phyloP scores from a whole-genome alignment of 2,797 vertebrate species.

The Pristis pectinata region DNA sequence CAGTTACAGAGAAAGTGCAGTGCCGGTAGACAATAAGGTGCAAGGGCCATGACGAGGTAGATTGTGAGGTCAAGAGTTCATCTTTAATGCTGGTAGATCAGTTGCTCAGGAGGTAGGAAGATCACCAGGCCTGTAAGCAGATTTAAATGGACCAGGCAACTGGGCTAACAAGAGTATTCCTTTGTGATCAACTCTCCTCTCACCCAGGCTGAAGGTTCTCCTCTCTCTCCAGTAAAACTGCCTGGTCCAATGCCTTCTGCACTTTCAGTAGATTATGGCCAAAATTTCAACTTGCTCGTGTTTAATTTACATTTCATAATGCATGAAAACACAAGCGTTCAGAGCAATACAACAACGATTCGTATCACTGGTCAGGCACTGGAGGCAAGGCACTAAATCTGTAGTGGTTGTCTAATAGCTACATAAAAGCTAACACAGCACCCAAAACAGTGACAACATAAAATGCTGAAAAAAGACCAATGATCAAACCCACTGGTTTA shows the following conservation, averaged over 20 bases:
- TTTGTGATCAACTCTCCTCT: background rate
- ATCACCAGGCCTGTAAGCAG: too few species aligned
- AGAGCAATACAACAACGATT: background rate
- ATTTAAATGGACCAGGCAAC: too few species aligned
- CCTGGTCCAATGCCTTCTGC: background rate
- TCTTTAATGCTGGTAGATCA: too few species aligned
- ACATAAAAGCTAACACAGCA: background rate
- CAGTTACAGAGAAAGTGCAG: too few species aligned
- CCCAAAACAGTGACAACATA: background rate
- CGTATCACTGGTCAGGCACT: background rate
- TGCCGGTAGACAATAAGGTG: too few species aligned
- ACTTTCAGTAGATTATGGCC: background rate
- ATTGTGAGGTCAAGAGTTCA: too few species aligned
- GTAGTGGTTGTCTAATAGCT: background rate
- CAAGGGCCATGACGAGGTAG: too few species aligned
- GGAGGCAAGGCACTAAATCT: background rate
- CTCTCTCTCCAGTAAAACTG: background rate
- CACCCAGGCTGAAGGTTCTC: background rate
- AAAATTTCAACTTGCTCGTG: background rate
- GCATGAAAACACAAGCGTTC: background rate
- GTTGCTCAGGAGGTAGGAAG: too few species aligned
- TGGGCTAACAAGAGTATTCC: background rate
- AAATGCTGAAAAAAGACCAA: background rate
- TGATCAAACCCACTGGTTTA: background rate
- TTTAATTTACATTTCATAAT: background rate